Evolutionary conservation across 2,113 vertebrate genomes (phyloP).

Genomic region (Typhlomys cinereus): DNA sequence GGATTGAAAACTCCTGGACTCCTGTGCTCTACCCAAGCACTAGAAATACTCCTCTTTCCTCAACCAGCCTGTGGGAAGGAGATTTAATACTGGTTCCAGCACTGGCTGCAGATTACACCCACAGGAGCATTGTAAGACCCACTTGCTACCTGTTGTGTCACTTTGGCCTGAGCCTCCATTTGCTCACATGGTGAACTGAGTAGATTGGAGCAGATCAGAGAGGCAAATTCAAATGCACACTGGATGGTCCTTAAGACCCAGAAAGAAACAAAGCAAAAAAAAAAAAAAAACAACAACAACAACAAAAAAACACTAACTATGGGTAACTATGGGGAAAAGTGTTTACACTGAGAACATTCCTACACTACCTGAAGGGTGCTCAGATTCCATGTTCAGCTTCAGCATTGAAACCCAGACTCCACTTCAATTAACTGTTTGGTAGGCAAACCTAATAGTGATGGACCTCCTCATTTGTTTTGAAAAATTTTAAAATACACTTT

Average conservation of each 20-base stretch:
- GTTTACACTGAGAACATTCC: background rate
- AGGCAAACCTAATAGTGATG: background rate
- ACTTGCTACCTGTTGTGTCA: background rate
- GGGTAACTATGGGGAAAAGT: rapidly evolving
- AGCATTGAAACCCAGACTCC: background rate
- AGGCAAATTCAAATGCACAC: background rate
- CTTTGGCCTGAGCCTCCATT: background rate
- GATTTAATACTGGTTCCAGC: background rate
- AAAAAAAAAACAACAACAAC: too few relatives aligned
- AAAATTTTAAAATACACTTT: background rate
- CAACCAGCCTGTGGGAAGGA: background rate
- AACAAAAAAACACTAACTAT: too few relatives aligned
- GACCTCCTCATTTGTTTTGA: background rate
- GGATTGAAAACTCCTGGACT: background rate
- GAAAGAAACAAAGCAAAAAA: background rate
- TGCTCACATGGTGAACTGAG: background rate
- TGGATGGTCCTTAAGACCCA: background rate
- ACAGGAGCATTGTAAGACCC: background rate
- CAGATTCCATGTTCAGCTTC: background rate
- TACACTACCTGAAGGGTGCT: background rate
- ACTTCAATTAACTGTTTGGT: background rate
- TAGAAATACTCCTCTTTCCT: background rate
- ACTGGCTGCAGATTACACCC: background rate
- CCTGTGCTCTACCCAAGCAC: background rate
- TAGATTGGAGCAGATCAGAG: background rate